Evolutionary conservation across 1,140 invertebrate species (phyloP).

Genomic region (Lasioglossum albipes): DNA sequence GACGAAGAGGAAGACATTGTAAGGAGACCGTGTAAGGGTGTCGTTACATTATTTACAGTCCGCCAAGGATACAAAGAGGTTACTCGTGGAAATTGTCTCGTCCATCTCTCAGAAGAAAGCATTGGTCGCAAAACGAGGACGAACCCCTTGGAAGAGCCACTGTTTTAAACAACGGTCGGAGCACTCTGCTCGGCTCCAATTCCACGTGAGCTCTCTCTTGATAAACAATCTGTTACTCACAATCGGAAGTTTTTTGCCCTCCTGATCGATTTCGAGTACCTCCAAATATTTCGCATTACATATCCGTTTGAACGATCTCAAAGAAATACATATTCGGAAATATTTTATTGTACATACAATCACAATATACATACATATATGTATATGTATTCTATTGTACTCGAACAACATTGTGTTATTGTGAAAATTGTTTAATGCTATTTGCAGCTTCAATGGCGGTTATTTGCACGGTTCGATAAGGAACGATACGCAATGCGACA

Average conservation of each 20-base stretch:
- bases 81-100: slow-evolving; percentile 86
- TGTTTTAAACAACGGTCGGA: slow-evolving; percentile 83
- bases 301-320: too few relatives aligned
- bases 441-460: slow-evolving; percentile 82
- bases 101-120: slow-evolving; percentile 83
- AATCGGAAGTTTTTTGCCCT: too few relatives aligned
- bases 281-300: too few relatives aligned
- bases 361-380: too few relatives aligned
- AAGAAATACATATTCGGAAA: too few relatives aligned
- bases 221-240: too few relatives aligned
- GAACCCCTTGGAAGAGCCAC: slow-evolving; percentile 77
- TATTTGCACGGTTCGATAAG: slow-evolving; percentile 80
- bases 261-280: too few relatives aligned
- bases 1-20: too few relatives aligned
- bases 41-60: slow-evolving; percentile 43
- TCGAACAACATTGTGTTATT: too few relatives aligned
- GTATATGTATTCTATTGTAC: too few relatives aligned
- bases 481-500: slow-evolving; percentile 86
- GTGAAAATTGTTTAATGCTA: not conserved
- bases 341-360: too few relatives aligned
- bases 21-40: too few relatives aligned
- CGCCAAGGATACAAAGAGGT: slow-evolving; percentile 82
- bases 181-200: slow-evolving; percentile 67
- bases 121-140: slow-evolving; percentile 77
- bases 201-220: slow-evolving; percentile 65